These are phyloP conservation scores for Zaprionus camerounensis DNA, from an alignment of 1,140 invertebrate species.

Conservation along the genomic window DNA sequence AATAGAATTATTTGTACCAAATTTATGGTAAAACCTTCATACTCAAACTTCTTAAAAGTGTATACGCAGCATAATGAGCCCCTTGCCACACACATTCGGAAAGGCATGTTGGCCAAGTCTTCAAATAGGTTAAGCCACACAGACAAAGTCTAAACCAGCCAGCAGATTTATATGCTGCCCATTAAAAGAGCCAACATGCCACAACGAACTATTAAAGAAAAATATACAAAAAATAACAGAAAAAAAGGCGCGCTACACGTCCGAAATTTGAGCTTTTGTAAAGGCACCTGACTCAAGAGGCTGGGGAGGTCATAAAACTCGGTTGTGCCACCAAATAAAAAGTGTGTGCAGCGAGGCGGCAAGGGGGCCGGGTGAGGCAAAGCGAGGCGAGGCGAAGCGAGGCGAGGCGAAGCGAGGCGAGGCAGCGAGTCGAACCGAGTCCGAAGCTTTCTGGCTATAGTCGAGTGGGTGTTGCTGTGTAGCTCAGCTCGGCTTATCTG, in stretches of 20 bases:
- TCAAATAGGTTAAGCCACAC: slow-evolving; percentile 62
- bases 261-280: slow-evolving; percentile 70
- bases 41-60: background rate
- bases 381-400: background rate
- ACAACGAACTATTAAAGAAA: slow-evolving; percentile 50
- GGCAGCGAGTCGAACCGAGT: slow-evolving; percentile 24
- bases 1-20: too few relatives aligned
- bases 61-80: slow-evolving; percentile 12
- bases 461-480: slow-evolving; percentile 69
- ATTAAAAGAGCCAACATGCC: slow-evolving; percentile 64
- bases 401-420: slow-evolving; percentile 28
- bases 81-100: slow-evolving; percentile 30
- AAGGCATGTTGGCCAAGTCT: slow-evolving; percentile 57
- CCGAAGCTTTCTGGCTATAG: slow-evolving; percentile 16
- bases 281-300: slow-evolving; percentile 71
- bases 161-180: slow-evolving; percentile 62
- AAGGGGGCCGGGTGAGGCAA: background rate
- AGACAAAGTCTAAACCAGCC: slow-evolving; percentile 11
- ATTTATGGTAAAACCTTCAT: background rate
- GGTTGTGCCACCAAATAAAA: slow-evolving; percentile 70
- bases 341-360: slow-evolving; percentile 31
- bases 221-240: slow-evolving; percentile 26
- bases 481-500: slow-evolving; percentile 44
- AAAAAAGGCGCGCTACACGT: slow-evolving; percentile 29
- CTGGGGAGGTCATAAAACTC: slow-evolving; percentile 72